Evolutionary conservation across 1,140 invertebrate genomes (phyloP).

Genomic region (Zaprionus gabonicus): DNA sequence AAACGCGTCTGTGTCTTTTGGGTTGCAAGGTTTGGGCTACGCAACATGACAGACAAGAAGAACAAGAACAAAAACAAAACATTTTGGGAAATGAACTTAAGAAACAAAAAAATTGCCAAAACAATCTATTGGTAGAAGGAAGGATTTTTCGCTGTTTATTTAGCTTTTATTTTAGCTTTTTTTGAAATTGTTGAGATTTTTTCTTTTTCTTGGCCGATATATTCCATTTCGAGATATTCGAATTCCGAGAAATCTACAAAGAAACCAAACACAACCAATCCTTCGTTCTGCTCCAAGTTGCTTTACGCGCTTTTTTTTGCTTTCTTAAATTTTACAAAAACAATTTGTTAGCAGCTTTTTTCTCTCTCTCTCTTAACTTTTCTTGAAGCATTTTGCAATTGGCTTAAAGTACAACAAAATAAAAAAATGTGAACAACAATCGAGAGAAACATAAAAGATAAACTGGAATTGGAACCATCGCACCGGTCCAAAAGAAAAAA

Average conservation of each 20-base stretch:
- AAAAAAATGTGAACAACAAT: conserved; percentile 29
- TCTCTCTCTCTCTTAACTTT: conserved; percentile 8
- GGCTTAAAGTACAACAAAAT: conserved; percentile 56
- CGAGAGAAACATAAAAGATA: conserved; percentile 38
- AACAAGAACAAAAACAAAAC: conserved; percentile 57
- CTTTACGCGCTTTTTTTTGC: conserved; percentile 48
- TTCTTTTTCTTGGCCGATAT: conserved; percentile 84
- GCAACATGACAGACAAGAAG: conserved; percentile 31
- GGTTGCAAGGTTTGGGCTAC: conserved; percentile 41
- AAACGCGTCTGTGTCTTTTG: conserved; percentile 65
- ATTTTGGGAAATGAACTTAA: conserved; percentile 50
- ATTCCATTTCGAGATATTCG: conserved; percentile 54
- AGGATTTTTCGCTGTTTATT: conserved; percentile 69
- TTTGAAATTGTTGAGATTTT: conserved; percentile 84
- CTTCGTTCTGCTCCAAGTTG: conserved; percentile 69
- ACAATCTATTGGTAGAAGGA: conserved; percentile 75
- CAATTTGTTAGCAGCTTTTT: conserved; percentile 23
- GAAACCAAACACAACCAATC: conserved; percentile 64
- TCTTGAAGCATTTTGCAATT: conserved; percentile 77
- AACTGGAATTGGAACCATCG: conserved; percentile 82
- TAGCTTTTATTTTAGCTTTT: conserved; percentile 1
- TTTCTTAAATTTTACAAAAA: conserved; percentile 58
- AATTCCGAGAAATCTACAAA: conserved; percentile 51
- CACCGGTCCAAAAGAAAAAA: conserved; percentile 85
- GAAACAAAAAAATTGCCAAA: conserved; percentile 70